These are phyloP conservation scores for Eucidaris tribuloides DNA, from an alignment of 35 echinoderm and acorn worm genomes.

Conservation along the genomic window DNA sequence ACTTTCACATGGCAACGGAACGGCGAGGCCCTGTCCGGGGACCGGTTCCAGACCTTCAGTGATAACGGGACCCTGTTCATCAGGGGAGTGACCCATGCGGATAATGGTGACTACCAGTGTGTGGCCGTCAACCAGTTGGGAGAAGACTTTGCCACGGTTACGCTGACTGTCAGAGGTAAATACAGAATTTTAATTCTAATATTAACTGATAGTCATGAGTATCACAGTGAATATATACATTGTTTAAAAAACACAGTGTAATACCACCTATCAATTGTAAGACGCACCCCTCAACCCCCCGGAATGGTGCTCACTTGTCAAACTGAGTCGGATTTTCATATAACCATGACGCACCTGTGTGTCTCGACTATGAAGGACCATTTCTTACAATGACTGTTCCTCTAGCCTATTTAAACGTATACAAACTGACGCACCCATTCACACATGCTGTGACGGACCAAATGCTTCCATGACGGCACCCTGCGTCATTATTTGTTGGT, in stretches of 20 bases:
- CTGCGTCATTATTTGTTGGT: no score
- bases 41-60: slow-evolving; percentile 39
- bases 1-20: slow-evolving; percentile 57
- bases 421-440: no score
- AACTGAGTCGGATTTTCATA: background rate
- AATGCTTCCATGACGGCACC: no score
- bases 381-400: background rate
- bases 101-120: slow-evolving; percentile 64
- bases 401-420: no score
- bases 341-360: background rate
- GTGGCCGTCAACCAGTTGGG: slow-evolving; percentile 58
- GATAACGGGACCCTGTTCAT: slow-evolving; percentile 55
- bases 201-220: no score
- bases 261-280: background rate
- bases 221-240: background rate
- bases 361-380: no score
- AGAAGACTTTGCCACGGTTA: slow-evolving; percentile 15
- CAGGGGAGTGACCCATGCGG: slow-evolving; percentile 13
- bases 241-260: background rate
- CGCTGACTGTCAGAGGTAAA: slow-evolving; percentile 71
- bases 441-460: background rate
- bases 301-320: background rate
- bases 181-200: background rate
- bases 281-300: no score
- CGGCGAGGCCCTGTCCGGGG: slow-evolving; percentile 35